phyloP scores from a whole-genome alignment of 2,888 invertebrate genomes.

The Chaitophorus viminalis region DNA sequence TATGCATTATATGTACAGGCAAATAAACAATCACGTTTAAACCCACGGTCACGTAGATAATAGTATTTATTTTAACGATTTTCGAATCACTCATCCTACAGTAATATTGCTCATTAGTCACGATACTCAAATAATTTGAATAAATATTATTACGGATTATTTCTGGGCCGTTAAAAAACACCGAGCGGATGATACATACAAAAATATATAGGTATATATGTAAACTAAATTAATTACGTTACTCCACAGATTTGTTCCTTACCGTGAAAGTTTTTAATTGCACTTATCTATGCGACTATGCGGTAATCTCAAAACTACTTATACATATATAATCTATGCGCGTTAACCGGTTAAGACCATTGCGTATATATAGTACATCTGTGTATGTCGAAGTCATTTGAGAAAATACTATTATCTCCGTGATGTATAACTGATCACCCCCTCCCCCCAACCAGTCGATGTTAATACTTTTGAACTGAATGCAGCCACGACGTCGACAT shows the following conservation, averaged over 20 bases:
- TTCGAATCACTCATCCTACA: too few species aligned
- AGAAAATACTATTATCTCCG: background rate
- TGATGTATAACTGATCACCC: background rate
- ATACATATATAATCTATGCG: background rate
- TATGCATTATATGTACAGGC: too few species aligned
- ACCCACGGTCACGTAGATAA: too few species aligned
- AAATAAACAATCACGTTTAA: too few species aligned
- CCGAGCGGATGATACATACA: background rate
- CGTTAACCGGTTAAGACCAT: background rate
- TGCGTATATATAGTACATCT: background rate
- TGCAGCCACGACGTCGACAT: background rate
- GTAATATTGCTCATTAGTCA: too few species aligned
- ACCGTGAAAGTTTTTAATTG: constrained; percentile 51
- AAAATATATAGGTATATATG: too few species aligned
- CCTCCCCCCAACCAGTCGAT: background rate
- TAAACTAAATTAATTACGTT: background rate
- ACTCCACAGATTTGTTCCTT: background rate
- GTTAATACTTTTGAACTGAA: background rate
- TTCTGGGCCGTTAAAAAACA: background rate
- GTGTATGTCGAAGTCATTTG: background rate
- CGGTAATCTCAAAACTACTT: background rate
- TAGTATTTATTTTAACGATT: too few species aligned
- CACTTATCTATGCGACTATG: background rate
- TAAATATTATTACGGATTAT: too few species aligned
- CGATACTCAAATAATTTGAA: too few species aligned